Conservation (phyloP, 2,797 vertebrate genomes). For the Hylomyscus alleni region DNA sequence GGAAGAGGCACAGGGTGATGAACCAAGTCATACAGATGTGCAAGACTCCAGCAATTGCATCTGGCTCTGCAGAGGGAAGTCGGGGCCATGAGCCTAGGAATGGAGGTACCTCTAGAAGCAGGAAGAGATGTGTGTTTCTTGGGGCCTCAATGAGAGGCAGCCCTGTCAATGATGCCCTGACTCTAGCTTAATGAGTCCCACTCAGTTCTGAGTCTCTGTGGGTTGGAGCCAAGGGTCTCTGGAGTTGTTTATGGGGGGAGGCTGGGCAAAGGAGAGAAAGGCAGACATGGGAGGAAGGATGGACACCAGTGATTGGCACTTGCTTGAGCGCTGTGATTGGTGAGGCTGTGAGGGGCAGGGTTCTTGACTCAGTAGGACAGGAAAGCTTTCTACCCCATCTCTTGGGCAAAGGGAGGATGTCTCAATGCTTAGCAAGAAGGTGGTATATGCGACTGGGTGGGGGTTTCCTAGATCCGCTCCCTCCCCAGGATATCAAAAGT, state of each 20-base stretch:
- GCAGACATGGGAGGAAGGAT: background rate
- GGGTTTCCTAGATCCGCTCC: background rate
- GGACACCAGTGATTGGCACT: background rate
- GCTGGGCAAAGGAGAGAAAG: background rate
- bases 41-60: too few relatives aligned
- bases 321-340: background rate
- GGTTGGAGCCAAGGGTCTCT: too few relatives aligned
- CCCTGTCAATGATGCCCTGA: background rate
- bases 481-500: background rate
- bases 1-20: background rate
- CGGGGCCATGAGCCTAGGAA: background rate
- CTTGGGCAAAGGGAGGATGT: background rate
- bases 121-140: background rate
- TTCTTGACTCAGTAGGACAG: background rate
- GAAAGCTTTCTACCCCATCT: background rate
- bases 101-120: background rate
- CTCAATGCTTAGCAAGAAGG: background rate
- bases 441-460: too few relatives aligned
- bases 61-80: background rate
- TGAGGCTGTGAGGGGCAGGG: too few relatives aligned
- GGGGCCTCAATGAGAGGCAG: rapidly evolving
- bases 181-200: background rate
- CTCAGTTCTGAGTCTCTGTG: background rate
- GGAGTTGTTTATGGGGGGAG: background rate
- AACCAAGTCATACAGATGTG: background rate